Conservation (phyloP, 2,797 vertebrate species). For the Pyrrhura leucotis region DNA sequence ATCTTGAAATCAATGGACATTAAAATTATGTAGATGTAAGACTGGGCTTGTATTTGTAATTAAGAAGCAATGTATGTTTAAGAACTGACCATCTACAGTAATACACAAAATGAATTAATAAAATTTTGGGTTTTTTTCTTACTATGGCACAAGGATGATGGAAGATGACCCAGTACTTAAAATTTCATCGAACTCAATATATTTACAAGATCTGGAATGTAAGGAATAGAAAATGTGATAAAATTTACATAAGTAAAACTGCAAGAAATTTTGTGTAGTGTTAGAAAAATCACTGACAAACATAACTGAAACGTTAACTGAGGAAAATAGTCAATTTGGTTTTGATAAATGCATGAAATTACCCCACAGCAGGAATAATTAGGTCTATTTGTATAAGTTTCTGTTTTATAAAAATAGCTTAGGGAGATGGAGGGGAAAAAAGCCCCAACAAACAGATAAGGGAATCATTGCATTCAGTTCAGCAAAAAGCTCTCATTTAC, state of each 20-base stretch:
- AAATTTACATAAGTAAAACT: not conserved
- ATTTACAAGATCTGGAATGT: not conserved
- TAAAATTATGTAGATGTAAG: not conserved
- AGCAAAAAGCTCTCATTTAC: not conserved
- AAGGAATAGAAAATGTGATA: not conserved
- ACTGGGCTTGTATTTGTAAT: not conserved
- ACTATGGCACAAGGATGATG: fast-evolving
- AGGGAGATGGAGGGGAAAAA: not conserved
- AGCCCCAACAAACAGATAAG: fast-evolving
- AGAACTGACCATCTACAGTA: not conserved
- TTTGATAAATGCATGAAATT: not conserved
- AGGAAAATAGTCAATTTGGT: not conserved
- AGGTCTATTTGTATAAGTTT: not conserved
- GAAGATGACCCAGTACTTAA: not conserved
- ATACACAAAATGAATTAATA: not conserved
- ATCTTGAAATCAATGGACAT: not conserved
- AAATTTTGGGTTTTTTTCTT: not conserved
- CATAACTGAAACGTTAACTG: not conserved
- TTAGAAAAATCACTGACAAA: not conserved
- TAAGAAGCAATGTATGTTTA: not conserved
- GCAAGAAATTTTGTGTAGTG: not conserved
- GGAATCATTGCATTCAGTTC: not conserved
- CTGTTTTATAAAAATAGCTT: not conserved
- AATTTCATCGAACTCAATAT: not conserved
- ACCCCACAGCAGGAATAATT: not conserved